Evolutionary conservation across 2,113 vertebrate genomes (phyloP), one percentile per base, ranked within the genome.

Genomic region (Bolborhynchus lineola): DNA sequence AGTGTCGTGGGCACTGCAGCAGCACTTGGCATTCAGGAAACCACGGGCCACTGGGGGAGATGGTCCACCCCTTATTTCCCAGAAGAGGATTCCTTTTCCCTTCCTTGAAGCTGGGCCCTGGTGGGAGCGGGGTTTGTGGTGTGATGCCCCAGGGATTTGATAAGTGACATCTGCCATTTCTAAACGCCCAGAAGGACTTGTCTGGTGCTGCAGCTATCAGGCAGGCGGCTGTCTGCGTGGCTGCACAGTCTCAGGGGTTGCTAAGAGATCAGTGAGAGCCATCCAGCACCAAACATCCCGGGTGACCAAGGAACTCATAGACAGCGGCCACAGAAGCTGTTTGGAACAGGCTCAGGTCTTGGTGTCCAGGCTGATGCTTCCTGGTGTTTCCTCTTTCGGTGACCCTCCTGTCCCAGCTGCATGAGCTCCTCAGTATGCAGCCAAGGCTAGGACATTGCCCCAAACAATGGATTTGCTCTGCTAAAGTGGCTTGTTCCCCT

Each of bases 181-280:
- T 26, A 13, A 80, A 57, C 10, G 37, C 41, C 84, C 84, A 35
- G 33, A 49, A 67, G 71, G 86, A 83, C 47, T 46, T 63, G 39
- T 17, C 69, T 81, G 86, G 67, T 9, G 13, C 9, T 7, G 74
- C 57, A 79, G 88, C 75, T 46, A 78, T 21, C 24, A 11, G 53
- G 46, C 62, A 62, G 87, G 79, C 85, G 76, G 70, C 88, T 60
- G 62, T 7, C 64, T 23, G 78, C n/a, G 59, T 85, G 85, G 85
- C 86, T 91, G 91, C 65, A 55, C 60, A 76, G 72, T 44, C 74
- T 90, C 93, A 53, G 67, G 57, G 49, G 62, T 65, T 95, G 96
- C 91, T 89, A 82, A 92, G 91, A 33, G 79, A 86, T 77, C 50
- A 67, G 76, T 10, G 3, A 46, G 82, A 86, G 68, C 80, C 13